A percentile compares a stretch with the other conserved stretches of the same genome.
phyloP scores from a whole-genome alignment of 2,888 invertebrate genomes.

The Erannis defoliaria region DNA sequence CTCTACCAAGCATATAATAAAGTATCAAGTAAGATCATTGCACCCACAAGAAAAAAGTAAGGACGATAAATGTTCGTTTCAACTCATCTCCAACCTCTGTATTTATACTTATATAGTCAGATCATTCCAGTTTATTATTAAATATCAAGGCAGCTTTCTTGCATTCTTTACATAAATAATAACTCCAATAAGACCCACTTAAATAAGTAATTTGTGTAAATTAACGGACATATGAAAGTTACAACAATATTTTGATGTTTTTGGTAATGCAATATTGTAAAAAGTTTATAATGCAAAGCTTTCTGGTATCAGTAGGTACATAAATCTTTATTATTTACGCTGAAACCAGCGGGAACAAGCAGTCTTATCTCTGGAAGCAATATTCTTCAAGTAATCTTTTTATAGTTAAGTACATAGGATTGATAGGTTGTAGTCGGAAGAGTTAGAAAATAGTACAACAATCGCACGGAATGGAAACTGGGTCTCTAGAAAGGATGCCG shows the following conservation, averaged over 20 bases:
- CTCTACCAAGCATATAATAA: no score
- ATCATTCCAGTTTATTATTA: constrained; percentile 17
- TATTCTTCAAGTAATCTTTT: no score
- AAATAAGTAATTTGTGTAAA: neutral
- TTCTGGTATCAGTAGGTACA: no score
- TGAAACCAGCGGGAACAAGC: no score
- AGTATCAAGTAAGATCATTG: constrained; percentile 19
- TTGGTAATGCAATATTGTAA: neutral
- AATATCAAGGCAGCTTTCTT: constrained; percentile 21
- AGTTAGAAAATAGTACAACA: no score
- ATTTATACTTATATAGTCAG: constrained; percentile 11
- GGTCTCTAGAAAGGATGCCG: no score
- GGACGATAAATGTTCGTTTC: neutral
- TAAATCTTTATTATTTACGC: no score
- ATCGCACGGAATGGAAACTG: no score
- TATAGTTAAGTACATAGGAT: no score
- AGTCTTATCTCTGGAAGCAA: no score
- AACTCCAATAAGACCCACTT: neutral
- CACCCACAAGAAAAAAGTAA: constrained; percentile 15
- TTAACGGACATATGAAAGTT: neutral
- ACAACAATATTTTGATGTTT: neutral
- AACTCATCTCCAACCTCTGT: constrained; percentile 16
- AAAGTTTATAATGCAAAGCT: no score
- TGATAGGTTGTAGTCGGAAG: no score
- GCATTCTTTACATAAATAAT: neutral